Conservation (phyloP, 2,797 vertebrate species). For the Lycodopsis pacificus region DNA sequence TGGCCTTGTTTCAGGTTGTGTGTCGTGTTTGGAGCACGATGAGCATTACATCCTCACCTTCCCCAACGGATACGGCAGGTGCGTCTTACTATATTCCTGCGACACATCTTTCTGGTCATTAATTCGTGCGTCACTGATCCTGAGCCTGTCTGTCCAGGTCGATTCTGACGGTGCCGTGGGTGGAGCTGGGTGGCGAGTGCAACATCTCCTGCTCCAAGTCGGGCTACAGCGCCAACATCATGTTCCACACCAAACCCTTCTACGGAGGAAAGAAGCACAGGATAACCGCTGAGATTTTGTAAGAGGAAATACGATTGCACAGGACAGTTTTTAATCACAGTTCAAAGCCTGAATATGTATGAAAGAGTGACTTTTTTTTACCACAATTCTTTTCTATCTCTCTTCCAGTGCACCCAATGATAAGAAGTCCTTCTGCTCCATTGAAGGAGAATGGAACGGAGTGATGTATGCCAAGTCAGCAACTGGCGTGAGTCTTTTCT, state of each 20-base stretch:
- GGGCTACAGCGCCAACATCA: slow-evolving; percentile 94
- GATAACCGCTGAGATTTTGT: slow-evolving; percentile 98
- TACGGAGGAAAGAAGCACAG: slow-evolving; percentile 99
- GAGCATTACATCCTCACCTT: slow-evolving; percentile 99
- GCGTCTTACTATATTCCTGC: slow-evolving; percentile 49
- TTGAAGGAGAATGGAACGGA: slow-evolving; percentile 99
- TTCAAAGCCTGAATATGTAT: neutral
- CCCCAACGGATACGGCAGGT: slow-evolving; percentile 98
- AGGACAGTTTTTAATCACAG: neutral
- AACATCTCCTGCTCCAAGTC: slow-evolving; percentile 97
- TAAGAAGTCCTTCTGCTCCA: slow-evolving; percentile 96
- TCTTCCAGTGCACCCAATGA: slow-evolving; percentile 92
- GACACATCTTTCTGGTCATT: neutral
- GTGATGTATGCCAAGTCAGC: slow-evolving; percentile 96
- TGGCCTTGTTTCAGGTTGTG: slow-evolving; percentile 87
- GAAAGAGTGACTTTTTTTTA: neutral
- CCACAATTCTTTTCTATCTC: neutral
- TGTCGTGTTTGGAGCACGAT: slow-evolving; percentile 96
- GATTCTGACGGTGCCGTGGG: slow-evolving; percentile 99
- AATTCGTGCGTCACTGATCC: slow-evolving; percentile 12
- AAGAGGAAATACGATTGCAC: slow-evolving; percentile 64
- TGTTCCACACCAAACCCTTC: slow-evolving; percentile 99
- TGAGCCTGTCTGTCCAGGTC: slow-evolving; percentile 86
- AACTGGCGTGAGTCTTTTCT: slow-evolving; percentile 89
- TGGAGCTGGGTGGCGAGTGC: slow-evolving; percentile 98